Conservation (phyloP, 2,113 vertebrate species). For the Entomyzon cyanotis region DNA sequence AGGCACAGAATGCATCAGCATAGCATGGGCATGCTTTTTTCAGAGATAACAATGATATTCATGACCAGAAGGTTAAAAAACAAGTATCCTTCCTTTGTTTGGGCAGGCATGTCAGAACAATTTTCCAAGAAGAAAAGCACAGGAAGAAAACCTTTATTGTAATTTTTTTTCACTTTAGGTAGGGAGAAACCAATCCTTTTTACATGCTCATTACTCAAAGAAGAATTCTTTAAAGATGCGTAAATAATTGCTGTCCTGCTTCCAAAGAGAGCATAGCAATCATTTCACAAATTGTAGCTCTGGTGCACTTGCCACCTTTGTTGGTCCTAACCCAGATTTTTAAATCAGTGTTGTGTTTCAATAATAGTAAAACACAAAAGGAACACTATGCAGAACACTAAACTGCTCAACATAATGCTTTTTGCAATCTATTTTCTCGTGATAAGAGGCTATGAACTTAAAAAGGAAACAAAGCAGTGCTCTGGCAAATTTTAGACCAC, state of each 20-base stretch:
- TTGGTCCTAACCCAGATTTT: background rate
- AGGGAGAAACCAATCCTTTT: background rate
- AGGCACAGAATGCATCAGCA: background rate
- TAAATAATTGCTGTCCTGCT: background rate
- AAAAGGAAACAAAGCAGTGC: background rate
- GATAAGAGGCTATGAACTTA: background rate
- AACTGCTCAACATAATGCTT: background rate
- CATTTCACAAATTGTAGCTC: background rate
- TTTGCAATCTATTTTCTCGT: background rate
- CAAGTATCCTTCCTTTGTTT: background rate
- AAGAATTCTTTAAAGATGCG: background rate
- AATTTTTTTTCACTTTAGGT: background rate
- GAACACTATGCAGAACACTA: background rate
- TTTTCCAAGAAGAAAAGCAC: background rate
- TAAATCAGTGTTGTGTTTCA: background rate
- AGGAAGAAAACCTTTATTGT: background rate
- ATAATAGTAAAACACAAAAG: background rate
- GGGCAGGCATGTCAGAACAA: background rate
- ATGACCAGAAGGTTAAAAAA: background rate
- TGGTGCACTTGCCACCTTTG: background rate
- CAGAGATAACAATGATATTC: background rate
- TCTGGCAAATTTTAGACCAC: background rate
- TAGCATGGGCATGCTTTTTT: background rate
- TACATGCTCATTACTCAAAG: background rate
- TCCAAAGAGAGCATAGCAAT: background rate